These are phyloP conservation scores for Aptenodytes forsteri DNA, from an alignment of 2,113 vertebrate genomes.

Conservation along the genomic window DNA sequence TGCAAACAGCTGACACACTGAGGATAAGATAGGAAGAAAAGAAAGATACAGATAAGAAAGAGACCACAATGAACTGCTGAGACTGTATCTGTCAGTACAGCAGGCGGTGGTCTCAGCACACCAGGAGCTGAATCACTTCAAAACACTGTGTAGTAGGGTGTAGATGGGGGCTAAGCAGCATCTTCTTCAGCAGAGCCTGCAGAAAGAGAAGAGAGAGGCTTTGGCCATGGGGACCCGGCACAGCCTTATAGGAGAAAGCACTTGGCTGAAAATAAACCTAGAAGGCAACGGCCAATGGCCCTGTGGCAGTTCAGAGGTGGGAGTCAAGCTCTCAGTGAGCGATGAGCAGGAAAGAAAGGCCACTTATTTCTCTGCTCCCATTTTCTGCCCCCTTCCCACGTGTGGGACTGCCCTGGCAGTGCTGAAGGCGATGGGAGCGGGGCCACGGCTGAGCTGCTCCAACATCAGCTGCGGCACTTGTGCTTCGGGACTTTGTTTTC, in stretches of 20 bases:
- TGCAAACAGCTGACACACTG: neutral
- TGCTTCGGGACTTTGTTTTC: neutral
- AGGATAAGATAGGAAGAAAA: neutral
- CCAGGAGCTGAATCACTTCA: neutral
- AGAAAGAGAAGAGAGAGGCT: neutral
- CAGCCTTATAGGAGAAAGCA: neutral
- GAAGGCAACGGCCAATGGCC: neutral
- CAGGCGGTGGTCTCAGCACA: neutral
- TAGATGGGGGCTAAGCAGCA: neutral
- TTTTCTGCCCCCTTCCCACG: neutral
- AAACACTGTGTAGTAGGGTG: neutral
- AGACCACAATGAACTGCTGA: neutral
- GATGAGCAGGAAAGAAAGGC: neutral
- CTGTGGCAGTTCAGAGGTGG: neutral
- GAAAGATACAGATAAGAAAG: neutral
- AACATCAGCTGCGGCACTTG: neutral
- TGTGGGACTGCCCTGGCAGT: neutral
- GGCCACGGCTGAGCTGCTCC: neutral
- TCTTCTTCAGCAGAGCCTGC: neutral
- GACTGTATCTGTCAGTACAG: neutral
- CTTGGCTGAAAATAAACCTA: neutral
- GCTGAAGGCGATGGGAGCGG: rapidly evolving
- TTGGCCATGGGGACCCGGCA: neutral
- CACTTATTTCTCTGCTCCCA: neutral
- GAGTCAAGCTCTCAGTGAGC: neutral